These are phyloP conservation scores for Empidonax alnorum DNA, from an alignment of 2,113 vertebrate genomes.

Conservation along the genomic window DNA sequence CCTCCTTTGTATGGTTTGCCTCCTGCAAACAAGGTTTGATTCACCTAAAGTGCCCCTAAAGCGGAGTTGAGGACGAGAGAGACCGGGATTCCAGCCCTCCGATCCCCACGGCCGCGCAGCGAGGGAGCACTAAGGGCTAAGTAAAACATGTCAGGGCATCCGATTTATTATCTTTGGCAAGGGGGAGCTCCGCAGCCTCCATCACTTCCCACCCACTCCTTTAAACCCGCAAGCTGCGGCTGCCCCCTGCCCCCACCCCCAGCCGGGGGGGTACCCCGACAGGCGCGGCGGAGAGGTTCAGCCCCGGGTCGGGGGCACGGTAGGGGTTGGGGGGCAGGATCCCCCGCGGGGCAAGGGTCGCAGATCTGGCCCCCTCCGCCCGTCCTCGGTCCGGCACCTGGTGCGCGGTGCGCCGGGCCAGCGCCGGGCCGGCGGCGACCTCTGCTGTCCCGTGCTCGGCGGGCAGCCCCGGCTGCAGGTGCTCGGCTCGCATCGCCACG, in stretches of 20 bases:
- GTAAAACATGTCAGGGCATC: conserved; percentile 53
- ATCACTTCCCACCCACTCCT: conserved; percentile 45
- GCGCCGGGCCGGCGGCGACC: conserved; percentile 69
- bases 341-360: not conserved
- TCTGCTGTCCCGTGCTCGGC: conserved; percentile 68
- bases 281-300: not conserved
- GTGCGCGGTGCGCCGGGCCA: not conserved
- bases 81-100: not conserved
- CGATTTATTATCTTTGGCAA: conserved; percentile 69
- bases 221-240: not conserved
- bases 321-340: not conserved
- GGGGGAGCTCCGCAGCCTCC: conserved; percentile 27
- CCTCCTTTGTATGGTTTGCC: conserved; percentile 63
- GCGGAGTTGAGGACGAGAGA: not conserved
- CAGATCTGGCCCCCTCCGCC: not conserved
- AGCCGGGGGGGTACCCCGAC: not conserved
- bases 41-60: conserved; percentile 73
- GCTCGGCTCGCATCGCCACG: not conserved
- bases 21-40: conserved; percentile 67
- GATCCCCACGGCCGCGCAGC: conserved; percentile 6
- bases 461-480: conserved; percentile 58
- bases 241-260: not conserved
- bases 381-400: not conserved
- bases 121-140: conserved; percentile 35
- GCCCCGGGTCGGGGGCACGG: not conserved